Conservation (phyloP, 2,797 vertebrate species). For the Artibeus jamaicensis region DNA sequence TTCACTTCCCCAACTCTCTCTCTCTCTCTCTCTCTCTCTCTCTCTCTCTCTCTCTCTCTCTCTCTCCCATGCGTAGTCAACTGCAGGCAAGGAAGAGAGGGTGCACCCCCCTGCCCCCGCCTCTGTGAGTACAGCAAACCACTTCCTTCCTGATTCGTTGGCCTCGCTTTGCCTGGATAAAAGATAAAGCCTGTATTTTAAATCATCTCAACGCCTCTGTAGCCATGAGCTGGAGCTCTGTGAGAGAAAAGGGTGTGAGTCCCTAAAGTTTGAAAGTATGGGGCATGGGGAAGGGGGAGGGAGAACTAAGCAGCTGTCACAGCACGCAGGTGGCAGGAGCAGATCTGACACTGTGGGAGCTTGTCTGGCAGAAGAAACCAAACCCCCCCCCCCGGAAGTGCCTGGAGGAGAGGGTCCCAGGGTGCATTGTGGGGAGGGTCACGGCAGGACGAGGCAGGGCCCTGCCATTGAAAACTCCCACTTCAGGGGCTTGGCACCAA, state of each 20-base stretch:
- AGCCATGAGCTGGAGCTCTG: fast-evolving
- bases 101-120: neutral
- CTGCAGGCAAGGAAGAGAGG: neutral
- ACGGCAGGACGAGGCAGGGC: neutral
- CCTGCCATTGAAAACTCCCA: fast-evolving
- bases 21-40: neutral
- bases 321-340: neutral
- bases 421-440: no score
- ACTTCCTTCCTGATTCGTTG: neutral
- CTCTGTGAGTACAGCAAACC: neutral
- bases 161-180: neutral
- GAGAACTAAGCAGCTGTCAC: neutral
- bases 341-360: neutral
- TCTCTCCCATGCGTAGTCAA: no score
- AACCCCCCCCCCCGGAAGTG: neutral
- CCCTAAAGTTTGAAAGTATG: neutral
- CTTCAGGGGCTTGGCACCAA: no score
- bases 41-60: neutral
- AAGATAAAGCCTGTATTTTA: no score
- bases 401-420: neutral
- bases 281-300: no score
- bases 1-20: no score
- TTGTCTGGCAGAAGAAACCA: neutral
- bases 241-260: neutral
- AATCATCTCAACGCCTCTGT: neutral